These are phyloP conservation scores for Ispidina lecontei DNA, from an alignment of 2,797 vertebrate genomes.

Conservation along the genomic window DNA sequence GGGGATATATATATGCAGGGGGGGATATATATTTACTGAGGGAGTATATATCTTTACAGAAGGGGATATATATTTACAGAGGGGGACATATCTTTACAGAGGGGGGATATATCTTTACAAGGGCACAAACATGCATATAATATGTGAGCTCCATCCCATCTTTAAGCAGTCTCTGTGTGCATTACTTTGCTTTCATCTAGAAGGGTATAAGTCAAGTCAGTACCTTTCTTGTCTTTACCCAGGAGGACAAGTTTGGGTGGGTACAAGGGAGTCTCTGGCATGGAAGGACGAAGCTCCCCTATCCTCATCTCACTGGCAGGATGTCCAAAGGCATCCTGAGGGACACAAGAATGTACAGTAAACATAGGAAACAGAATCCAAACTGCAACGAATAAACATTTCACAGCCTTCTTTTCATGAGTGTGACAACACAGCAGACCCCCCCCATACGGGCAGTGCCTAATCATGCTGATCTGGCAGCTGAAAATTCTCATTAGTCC, in stretches of 20 bases:
- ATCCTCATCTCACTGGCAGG: constrained; percentile 97
- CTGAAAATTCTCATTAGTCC: neutral
- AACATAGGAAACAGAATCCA: neutral
- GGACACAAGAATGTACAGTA: constrained; percentile 49
- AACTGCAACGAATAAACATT: neutral
- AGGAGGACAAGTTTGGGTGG: constrained; percentile 97
- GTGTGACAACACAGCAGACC: neutral
- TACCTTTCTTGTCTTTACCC: constrained; percentile 99
- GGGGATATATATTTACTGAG: no score
- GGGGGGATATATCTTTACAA: neutral
- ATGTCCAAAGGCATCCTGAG: constrained; percentile 95
- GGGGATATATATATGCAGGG: no score
- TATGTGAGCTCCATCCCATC: rapidly evolving
- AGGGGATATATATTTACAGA: no score
- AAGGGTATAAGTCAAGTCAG: neutral
- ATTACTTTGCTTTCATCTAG: neutral
- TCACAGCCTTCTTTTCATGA: neutral
- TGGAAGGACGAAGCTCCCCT: constrained; percentile 96
- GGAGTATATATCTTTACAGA: no score
- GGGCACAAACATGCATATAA: neutral
- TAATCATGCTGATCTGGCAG: neutral
- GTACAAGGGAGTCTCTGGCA: constrained; percentile 96
- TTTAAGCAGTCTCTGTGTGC: neutral
- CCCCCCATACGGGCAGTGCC: neutral
- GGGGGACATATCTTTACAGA: no score